Evolutionary conservation across 2,797 vertebrate species (phyloP), one percentile per base, ranked within the genome.

Genomic region (Taeniopygia guttata): DNA sequence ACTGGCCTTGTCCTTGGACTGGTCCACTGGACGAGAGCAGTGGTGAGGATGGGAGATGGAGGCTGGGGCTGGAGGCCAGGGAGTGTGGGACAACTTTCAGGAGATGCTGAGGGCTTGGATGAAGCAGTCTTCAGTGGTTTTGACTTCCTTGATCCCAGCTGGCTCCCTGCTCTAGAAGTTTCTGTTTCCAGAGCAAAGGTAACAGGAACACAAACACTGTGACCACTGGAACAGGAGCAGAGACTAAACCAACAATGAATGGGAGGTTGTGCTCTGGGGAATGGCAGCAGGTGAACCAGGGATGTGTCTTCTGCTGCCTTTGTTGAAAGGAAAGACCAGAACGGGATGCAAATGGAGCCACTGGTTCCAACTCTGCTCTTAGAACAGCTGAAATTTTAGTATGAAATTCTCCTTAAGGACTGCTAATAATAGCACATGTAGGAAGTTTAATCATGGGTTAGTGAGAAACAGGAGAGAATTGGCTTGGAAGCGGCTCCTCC

Each of bases 1-100:
- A 4, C 97, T 99, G 94, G 98, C 98, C 58, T 95, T 99, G 96
- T 99, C 99, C 2, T 96, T 99, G 68, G 99, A 99, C 93, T 99
- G 99, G 99, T 99, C 99, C 78, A 98, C 98, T 4, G 98, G 99
- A 40, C 98, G 98, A 87, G 96, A 97, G 64, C 97, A 98, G 56
- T 98, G 98, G 99, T 99, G 89, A 97, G 97, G 7, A 43, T 16
- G 60, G 59, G 59, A 48, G 27, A 18, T 5, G 11, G 29, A 60
- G 56, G 52, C 66, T 58, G 66, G 20, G 19, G 5, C 4, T 13
- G 48, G 32, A 73, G 58, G 22, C 22, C 2, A 3, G 13, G 22
- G 19, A 34, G 29, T 25, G 6, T 16, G 73, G 25, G 32, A 38
- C 42, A 63, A 2, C 34, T 85, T 30, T 22, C n/a, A 52, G 58